Conservation (phyloP, 2,113 vertebrate genomes). For the Dolichotis patagonum region DNA sequence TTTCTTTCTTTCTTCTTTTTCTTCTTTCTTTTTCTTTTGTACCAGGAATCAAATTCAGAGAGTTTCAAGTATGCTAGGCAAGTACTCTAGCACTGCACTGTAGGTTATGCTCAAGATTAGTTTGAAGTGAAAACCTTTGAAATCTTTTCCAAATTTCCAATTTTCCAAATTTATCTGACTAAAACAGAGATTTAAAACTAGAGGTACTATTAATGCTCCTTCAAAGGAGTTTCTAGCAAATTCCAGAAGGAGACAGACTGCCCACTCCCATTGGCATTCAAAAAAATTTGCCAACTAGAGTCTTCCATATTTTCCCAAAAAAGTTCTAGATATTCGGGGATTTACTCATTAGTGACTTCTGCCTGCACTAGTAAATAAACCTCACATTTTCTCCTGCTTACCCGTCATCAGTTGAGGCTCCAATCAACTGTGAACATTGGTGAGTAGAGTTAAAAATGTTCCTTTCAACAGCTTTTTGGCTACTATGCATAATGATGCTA, state of each 20-base stretch:
- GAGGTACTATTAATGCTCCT: neutral
- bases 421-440: neutral
- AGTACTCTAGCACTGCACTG: neutral
- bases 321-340: neutral
- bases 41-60: neutral
- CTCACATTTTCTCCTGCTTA: neutral
- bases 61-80: neutral
- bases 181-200: neutral
- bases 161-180: neutral
- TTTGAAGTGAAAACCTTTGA: neutral
- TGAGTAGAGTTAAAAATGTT: neutral
- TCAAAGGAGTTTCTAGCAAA: neutral
- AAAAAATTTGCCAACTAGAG: neutral
- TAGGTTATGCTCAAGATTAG: neutral
- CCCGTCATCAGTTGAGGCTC: neutral
- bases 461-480: neutral
- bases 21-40: neutral
- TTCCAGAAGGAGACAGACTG: neutral
- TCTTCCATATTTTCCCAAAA: neutral
- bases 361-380: neutral
- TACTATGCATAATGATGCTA: neutral
- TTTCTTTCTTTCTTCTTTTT: too few species aligned
- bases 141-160: neutral
- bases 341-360: neutral
- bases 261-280: neutral